A percentile compares a stretch with the other conserved stretches of the same genome.
Evolutionary conservation across 2,888 invertebrate genomes (phyloP).

Genomic region (Xanthorhoe designata): DNA sequence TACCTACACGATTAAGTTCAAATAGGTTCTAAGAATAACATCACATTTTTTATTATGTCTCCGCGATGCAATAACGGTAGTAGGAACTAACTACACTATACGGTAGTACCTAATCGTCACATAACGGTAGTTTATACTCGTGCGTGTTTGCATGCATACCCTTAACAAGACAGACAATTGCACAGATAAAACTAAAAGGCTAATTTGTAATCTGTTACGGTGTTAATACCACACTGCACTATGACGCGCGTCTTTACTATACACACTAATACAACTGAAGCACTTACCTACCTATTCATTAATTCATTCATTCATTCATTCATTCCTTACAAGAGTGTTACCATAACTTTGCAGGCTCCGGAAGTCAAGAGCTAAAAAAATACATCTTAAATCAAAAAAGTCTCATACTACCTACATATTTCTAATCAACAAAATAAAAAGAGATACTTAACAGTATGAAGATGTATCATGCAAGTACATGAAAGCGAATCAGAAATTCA

Average conservation of each 20-base stretch:
- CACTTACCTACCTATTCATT: no score
- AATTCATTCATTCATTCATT: no score
- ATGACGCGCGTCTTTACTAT: constrained; percentile 27
- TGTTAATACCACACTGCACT: constrained; percentile 52
- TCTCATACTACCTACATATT: no score
- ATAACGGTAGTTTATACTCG: background rate
- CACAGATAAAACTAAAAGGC: constrained; percentile 67
- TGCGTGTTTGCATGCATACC: constrained; percentile 43
- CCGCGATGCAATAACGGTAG: background rate
- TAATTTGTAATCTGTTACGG: constrained; percentile 67
- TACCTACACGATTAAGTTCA: background rate
- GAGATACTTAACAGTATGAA: no score
- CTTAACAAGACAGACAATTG: constrained; percentile 62
- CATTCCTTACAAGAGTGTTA: no score
- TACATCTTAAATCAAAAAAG: no score
- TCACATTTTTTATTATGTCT: background rate
- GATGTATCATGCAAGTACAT: no score
- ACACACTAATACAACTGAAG: background rate
- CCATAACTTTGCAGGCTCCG: no score
- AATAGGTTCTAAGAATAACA: background rate
- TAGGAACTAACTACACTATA: background rate
- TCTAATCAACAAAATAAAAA: no score
- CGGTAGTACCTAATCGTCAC: background rate
- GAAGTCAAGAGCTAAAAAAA: no score
- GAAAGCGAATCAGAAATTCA: no score